These are phyloP conservation scores for Pycnonotus jocosus DNA, from an alignment of 2,113 vertebrate genomes.

Conservation along the genomic window DNA sequence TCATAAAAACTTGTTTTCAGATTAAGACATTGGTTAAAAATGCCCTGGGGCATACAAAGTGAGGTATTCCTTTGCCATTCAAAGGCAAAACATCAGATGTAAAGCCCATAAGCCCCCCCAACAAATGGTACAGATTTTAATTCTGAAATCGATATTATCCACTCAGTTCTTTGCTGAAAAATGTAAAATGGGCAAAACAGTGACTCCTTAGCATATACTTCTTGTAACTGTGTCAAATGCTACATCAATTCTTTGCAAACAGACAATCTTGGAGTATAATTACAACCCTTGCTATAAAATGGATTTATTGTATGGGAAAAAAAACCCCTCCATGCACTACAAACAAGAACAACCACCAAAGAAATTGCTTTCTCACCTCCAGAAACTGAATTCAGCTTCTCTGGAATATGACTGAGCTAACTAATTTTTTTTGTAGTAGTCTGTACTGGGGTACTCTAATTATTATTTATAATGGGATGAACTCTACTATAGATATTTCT, in stretches of 20 bases:
- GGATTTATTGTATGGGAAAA: background rate
- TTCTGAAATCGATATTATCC: background rate
- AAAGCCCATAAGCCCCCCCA: background rate
- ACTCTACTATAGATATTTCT: background rate
- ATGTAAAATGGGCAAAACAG: background rate
- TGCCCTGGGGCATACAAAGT: background rate
- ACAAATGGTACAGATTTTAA: background rate
- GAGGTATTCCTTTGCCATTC: background rate
- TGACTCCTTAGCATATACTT: background rate
- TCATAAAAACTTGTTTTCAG: background rate
- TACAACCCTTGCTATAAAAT: background rate
- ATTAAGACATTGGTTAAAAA: background rate
- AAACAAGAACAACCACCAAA: background rate
- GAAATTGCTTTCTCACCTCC: background rate
- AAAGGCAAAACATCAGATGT: background rate
- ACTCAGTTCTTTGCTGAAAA: background rate
- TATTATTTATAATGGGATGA: background rate
- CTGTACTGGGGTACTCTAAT: background rate
- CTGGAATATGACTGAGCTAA: background rate
- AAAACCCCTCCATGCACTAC: background rate
- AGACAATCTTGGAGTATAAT: background rate
- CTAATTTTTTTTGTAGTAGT: background rate
- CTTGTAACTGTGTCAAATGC: background rate
- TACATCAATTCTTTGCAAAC: background rate
- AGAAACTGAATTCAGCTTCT: background rate